Evolutionary conservation across 1,140 invertebrate genomes (phyloP).

Genomic region (Saccostrea glomerata): DNA sequence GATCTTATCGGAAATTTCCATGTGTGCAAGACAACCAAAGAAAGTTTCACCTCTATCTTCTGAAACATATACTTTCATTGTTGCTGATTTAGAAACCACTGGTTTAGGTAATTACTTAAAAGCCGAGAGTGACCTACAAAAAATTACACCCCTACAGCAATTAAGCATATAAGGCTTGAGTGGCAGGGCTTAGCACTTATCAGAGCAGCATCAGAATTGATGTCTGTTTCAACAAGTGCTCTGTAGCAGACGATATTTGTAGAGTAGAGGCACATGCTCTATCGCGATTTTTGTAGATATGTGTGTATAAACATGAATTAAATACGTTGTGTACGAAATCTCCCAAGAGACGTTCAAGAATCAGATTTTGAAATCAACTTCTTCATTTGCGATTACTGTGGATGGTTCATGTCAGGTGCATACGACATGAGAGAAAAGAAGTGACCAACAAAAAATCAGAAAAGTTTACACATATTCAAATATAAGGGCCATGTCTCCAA

Average conservation of each 20-base stretch:
- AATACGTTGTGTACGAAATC: background rate
- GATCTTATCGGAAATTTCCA: background rate
- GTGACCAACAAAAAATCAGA: background rate
- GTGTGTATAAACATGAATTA: too few species aligned
- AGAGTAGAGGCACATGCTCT: too few species aligned
- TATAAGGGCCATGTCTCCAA: background rate
- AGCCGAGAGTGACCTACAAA: too few species aligned
- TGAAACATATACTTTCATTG: background rate
- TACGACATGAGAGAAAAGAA: constrained; percentile 21
- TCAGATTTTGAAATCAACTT: constrained; percentile 17
- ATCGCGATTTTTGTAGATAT: too few species aligned
- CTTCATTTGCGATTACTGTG: constrained; percentile 26
- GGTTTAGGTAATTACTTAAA: background rate
- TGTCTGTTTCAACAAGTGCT: too few species aligned
- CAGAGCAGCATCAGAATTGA: too few species aligned
- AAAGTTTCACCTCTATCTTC: background rate
- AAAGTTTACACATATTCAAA: constrained; percentile 16
- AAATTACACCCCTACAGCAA: too few species aligned
- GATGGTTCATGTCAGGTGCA: constrained; percentile 34
- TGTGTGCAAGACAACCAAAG: background rate
- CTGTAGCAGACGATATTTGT: too few species aligned
- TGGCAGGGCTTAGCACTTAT: too few species aligned
- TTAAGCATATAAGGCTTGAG: too few species aligned
- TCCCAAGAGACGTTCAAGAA: constrained; percentile 27
- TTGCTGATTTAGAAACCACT: background rate